A percentile compares a stretch with the other conserved stretches of the same genome.
Conservation (phyloP, 1,140 invertebrate genomes). For the Sipha flava region DNA sequence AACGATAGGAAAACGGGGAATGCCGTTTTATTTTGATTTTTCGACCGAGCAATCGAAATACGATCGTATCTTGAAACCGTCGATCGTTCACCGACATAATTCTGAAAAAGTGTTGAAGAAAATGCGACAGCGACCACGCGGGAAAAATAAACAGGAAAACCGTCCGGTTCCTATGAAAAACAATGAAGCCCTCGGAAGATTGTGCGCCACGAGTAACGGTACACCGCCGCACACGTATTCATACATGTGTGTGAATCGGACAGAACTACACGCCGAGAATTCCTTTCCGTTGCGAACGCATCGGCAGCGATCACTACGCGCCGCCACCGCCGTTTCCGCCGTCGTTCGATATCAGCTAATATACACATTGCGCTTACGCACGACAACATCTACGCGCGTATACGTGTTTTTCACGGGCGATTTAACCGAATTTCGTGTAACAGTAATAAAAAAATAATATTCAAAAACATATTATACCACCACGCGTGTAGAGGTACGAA, state of each 20-base stretch:
- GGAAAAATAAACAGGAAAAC: not conserved
- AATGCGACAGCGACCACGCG: too few relatives aligned
- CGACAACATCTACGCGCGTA: not conserved
- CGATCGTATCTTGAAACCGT: too few relatives aligned
- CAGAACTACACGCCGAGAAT: slow-evolving; percentile 1
- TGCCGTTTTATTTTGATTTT: too few relatives aligned
- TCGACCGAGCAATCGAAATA: too few relatives aligned
- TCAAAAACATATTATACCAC: not conserved
- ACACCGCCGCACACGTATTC: too few relatives aligned
- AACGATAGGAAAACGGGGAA: too few relatives aligned
- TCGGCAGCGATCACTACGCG: too few relatives aligned
- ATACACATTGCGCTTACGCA: too few relatives aligned
- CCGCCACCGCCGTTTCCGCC: not conserved
- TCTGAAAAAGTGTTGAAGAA: too few relatives aligned
- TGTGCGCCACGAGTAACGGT: not conserved
- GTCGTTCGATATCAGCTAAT: too few relatives aligned
- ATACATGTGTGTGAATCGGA: not conserved
- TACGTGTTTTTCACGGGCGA: not conserved
- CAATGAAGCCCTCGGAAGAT: not conserved
- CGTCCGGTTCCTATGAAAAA: not conserved
- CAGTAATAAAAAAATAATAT: not conserved
- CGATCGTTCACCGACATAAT: too few relatives aligned
- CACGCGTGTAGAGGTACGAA: not conserved
- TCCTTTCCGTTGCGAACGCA: not conserved
- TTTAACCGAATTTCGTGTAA: not conserved